Percentiles rank a stretch among this genome's conserved stretches.
These are phyloP conservation scores for Nyctalus aviator DNA, from an alignment of 2,797 vertebrate genomes.

Conservation along the genomic window DNA sequence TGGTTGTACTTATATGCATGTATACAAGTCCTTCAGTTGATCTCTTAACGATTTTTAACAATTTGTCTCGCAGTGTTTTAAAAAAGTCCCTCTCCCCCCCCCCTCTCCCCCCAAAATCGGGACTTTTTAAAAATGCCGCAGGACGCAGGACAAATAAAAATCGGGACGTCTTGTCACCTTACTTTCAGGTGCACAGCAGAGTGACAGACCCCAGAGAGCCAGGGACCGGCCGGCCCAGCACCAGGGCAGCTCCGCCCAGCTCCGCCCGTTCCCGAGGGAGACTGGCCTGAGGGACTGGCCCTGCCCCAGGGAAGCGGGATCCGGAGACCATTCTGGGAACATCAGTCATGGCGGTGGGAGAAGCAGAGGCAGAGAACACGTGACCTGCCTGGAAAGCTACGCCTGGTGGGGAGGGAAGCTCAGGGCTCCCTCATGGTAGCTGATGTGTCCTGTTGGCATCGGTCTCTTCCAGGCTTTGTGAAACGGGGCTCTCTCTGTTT, in stretches of 20 bases:
- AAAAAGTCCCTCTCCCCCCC: too few relatives aligned
- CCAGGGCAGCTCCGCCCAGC: neutral
- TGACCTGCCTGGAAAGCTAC: neutral
- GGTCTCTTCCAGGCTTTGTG: neutral
- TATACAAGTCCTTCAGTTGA: too few relatives aligned
- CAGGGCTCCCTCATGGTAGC: neutral
- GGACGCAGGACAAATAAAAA: too few relatives aligned
- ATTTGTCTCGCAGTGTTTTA: too few relatives aligned
- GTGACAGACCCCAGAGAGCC: too few relatives aligned
- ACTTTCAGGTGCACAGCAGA: neutral
- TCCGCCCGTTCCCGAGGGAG: neutral
- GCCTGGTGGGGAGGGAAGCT: accelerated
- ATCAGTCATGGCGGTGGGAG: neutral
- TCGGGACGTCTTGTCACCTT: too few relatives aligned
- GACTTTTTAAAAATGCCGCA: too few relatives aligned
- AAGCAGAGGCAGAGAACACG: neutral
- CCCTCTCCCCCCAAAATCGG: too few relatives aligned
- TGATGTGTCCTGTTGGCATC: neutral
- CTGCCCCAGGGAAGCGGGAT: neutral
- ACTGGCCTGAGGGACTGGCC: neutral
- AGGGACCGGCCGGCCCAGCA: neutral
- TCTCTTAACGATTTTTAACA: too few relatives aligned
- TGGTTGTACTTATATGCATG: too few relatives aligned
- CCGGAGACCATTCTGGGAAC: neutral
- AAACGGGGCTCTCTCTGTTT: conserved; percentile 11